Conservation (phyloP, 2,113 vertebrate species). For the Ictidomys tridecemlineatus region DNA sequence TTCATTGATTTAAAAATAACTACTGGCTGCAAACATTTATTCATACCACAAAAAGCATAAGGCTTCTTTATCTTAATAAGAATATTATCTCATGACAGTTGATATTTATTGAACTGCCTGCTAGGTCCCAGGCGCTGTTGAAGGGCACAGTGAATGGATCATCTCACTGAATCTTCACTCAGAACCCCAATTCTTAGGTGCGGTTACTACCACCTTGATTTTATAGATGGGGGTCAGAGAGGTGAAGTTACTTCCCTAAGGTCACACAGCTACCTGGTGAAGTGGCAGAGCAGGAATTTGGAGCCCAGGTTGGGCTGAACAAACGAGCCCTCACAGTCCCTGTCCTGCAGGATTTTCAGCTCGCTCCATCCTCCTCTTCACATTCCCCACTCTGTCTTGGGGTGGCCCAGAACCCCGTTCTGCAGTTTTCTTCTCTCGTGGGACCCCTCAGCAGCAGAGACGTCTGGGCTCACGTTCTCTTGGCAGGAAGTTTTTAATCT, state of each 20-base stretch:
- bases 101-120: conserved; percentile 48
- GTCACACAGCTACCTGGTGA: neutral
- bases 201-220: neutral
- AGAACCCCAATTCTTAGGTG: neutral
- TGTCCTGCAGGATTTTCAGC: rapidly evolving
- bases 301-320: neutral
- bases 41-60: conserved; percentile 46
- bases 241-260: neutral
- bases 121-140: neutral
- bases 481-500: neutral
- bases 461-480: neutral
- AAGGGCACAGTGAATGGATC: neutral
- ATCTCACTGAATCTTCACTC: conserved; percentile 16
- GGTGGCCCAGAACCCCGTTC: neutral
- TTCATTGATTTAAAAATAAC: conserved; percentile 75
- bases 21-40: conserved; percentile 58
- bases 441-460: neutral
- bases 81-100: conserved; percentile 70
- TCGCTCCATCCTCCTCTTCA: neutral
- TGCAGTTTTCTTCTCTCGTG: neutral
- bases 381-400: neutral
- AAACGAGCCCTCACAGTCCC: neutral
- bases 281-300: neutral
- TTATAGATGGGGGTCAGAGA: neutral
- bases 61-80: conserved; percentile 56